These are phyloP conservation scores for Nycticryphes semicollaris DNA, from an alignment of 2,113 vertebrate species.

Conservation along the genomic window DNA sequence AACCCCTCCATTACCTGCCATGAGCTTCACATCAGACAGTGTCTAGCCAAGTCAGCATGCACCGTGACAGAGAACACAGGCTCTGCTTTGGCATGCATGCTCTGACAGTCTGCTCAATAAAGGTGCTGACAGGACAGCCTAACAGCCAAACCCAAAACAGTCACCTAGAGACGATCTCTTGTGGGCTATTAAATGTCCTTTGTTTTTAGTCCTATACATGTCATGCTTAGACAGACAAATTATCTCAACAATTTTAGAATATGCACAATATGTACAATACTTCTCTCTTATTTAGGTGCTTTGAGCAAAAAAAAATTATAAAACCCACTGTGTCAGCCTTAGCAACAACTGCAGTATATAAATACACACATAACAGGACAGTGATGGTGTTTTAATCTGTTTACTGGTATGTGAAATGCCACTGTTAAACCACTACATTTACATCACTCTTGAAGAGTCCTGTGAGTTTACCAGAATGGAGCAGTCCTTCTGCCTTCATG, in stretches of 20 bases:
- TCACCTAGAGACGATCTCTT: background rate
- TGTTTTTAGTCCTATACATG: background rate
- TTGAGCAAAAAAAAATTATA: background rate
- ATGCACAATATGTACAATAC: accelerated
- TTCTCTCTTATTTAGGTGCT: background rate
- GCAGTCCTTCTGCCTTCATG: background rate
- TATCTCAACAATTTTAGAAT: background rate
- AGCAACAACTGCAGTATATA: background rate
- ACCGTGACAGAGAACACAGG: background rate
- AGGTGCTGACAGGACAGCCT: slow-evolving; percentile 22
- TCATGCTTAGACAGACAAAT: background rate
- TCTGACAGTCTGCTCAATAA: background rate
- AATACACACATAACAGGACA: background rate
- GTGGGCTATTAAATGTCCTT: background rate
- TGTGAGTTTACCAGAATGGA: background rate
- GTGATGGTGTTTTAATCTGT: background rate
- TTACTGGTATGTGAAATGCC: background rate
- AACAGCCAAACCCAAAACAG: slow-evolving; percentile 15
- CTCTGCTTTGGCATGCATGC: background rate
- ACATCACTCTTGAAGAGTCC: background rate
- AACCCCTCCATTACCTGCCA: background rate
- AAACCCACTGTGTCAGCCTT: background rate
- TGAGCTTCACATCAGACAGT: background rate
- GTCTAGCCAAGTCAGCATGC: background rate
- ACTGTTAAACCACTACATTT: background rate